Percentiles rank a stretch among this genome's conserved stretches.
phyloP scores from a whole-genome alignment of 2,888 invertebrate genomes.

The Trachelus iudaicus region DNA sequence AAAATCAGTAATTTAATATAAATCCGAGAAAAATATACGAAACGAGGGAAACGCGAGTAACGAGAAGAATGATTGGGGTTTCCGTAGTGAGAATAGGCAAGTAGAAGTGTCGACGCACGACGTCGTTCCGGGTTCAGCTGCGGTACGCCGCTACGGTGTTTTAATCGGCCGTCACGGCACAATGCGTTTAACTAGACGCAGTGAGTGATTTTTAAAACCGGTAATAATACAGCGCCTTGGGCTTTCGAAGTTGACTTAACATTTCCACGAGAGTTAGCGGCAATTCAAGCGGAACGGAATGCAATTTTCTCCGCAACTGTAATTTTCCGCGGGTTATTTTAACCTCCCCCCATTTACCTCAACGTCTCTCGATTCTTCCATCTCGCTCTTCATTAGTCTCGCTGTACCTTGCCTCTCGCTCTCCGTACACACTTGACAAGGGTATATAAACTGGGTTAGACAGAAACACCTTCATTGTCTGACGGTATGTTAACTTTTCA shows the following conservation, averaged over 20 bases:
- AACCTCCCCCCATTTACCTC: conserved; percentile 6
- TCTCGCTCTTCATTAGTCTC: no score
- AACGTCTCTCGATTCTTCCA: not conserved
- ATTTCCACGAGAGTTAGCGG: conserved; percentile 16
- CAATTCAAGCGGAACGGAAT: conserved; percentile 27
- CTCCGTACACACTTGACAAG: not conserved
- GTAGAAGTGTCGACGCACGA: not conserved
- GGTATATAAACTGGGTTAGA: not conserved
- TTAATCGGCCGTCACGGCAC: not conserved
- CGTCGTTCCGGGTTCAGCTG: not conserved
- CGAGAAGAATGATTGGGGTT: not conserved
- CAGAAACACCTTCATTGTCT: not conserved
- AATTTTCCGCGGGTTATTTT: conserved; percentile 29
- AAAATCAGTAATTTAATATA: not conserved
- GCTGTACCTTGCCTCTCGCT: not conserved
- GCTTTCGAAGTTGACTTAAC: conserved; percentile 14
- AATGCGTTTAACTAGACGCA: not conserved
- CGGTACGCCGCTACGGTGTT: not conserved
- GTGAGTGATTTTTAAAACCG: conserved; percentile 8
- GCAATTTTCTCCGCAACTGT: conserved; percentile 33
- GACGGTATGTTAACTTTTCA: not conserved
- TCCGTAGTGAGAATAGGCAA: not conserved
- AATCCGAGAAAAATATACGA: not conserved
- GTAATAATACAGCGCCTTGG: conserved; percentile 19
- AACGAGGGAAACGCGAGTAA: not conserved